Base-by-base conservation (phyloP, 2,888 invertebrate genomes). In the Oxystoma pomonae region DNA sequence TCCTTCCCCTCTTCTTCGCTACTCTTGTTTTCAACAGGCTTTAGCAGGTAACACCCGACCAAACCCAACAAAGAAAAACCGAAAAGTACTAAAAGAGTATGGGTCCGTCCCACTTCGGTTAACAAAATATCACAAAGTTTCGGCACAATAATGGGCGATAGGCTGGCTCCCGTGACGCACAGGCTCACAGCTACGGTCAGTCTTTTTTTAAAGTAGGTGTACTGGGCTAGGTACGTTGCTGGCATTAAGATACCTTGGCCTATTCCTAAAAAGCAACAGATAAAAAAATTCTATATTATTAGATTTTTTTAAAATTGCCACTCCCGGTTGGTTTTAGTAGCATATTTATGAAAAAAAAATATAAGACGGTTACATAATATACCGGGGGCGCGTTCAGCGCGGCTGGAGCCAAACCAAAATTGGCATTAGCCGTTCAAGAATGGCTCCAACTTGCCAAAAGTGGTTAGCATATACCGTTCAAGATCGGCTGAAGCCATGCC, bases 101-200 rank as follows among this genome's bases (percentile, higher is more conserved):
- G 81, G 50, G 74, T 75, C 2, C 81, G 77, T 1, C 80, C 81
- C 58, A 81, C 79, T 22, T 68, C 60, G 1, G 76, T 70, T 56
- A 83, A 68, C 49, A 83, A 72, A 56, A 71, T 69, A 64, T 80
- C 80, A 68, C 82, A 80, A 21, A 83, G 65, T 60, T 81, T 77
- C 0, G 84, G 83, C 80, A 83, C 81, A 49, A 83, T 68, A 49
- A 83, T 81, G 0, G 83, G 81, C 0, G 81, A 80, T 20, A 84
- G 67, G 22, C 82, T 81, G 1, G 81, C 81, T 49, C 82, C 75
- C 3, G 83, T 82, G 56, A 82, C 79, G 9, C 81, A 78, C 18
- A 82, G 72, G 51, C 82, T 82, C 69, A 82, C 77, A 1, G 84
- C 84, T 60, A 82, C 67, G 21, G 81, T 81, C 57, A 84, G 77